Conservation (phyloP, 2,113 vertebrate species). For the Boulengeromyrus knoepffleri region DNA sequence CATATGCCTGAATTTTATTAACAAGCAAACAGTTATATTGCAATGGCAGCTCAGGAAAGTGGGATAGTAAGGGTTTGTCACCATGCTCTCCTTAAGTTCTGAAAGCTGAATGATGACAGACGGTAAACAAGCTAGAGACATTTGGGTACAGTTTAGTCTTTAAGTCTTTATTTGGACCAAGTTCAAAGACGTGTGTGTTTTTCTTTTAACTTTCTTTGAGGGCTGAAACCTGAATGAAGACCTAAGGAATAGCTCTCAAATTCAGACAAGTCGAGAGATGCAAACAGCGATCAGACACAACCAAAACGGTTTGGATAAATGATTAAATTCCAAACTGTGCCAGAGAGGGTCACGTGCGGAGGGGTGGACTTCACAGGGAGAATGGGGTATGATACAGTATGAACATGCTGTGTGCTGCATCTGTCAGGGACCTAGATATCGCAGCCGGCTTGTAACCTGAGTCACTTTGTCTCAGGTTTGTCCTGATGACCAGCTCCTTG, state of each 20-base stretch:
- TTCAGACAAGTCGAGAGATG: neutral
- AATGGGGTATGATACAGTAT: neutral
- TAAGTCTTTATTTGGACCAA: neutral
- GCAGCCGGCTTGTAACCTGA: slow-evolving; percentile 57
- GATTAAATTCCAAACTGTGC: neutral
- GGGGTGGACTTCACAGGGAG: neutral
- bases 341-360: neutral
- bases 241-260: neutral
- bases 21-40: neutral
- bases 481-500: slow-evolving; percentile 35
- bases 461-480: slow-evolving; percentile 42
- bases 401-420: slow-evolving; percentile 19
- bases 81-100: neutral
- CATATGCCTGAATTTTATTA: neutral
- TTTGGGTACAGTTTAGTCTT: neutral
- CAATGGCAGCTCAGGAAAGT: neutral
- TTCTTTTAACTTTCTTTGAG: neutral
- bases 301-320: neutral
- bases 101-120: neutral
- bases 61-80: neutral
- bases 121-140: neutral
- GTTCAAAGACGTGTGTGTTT: neutral
- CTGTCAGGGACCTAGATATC: slow-evolving; percentile 40
- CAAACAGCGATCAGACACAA: neutral
- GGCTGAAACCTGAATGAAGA: neutral